These are phyloP conservation scores for Polydesmus complanatus DNA, from an alignment of 2,888 invertebrate species.

Conservation along the genomic window DNA sequence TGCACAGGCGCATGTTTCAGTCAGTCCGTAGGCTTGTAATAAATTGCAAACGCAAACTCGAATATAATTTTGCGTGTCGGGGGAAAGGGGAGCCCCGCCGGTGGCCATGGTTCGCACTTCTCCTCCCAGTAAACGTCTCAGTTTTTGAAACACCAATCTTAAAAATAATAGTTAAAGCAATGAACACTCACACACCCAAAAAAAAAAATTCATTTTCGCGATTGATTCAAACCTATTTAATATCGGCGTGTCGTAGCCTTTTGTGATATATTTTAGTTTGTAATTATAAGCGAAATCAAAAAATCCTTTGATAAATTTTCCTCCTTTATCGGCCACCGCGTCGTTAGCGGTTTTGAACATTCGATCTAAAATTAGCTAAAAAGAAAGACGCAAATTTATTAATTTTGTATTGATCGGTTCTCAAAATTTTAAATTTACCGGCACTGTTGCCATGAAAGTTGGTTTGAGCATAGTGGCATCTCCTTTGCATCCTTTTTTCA, in stretches of 20 bases:
- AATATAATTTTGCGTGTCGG: constrained; percentile 89
- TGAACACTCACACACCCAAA: not conserved
- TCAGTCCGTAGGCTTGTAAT: constrained; percentile 89
- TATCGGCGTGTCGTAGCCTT: constrained; percentile 37
- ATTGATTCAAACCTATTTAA: constrained; percentile 39
- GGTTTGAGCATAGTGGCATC: constrained; percentile 84
- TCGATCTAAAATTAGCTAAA: constrained; percentile 84
- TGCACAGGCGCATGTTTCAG: constrained; percentile 91
- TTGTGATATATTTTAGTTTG: constrained; percentile 69
- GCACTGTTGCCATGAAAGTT: constrained; percentile 90
- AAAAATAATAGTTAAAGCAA: constrained; percentile 20
- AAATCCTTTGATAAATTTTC: constrained; percentile 60
- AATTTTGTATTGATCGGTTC: not conserved
- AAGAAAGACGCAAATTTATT: constrained; percentile 1
- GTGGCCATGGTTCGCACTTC: constrained; percentile 71
- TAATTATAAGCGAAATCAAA: constrained; percentile 92
- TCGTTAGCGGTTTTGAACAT: constrained; percentile 95
- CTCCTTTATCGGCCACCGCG: constrained; percentile 65
- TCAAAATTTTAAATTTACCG: constrained; percentile 56
- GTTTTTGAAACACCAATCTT: constrained; percentile 48
- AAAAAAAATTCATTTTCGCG: not conserved
- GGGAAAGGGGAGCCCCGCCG: constrained; percentile 90
- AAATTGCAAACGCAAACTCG: constrained; percentile 77
- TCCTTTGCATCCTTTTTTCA: constrained; percentile 85
- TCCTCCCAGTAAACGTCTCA: constrained; percentile 71